Percentiles rank a stretch among this genome's conserved stretches.
phyloP scores from a whole-genome alignment of 2,888 invertebrate genomes.

The Bugulina stolonifera region DNA sequence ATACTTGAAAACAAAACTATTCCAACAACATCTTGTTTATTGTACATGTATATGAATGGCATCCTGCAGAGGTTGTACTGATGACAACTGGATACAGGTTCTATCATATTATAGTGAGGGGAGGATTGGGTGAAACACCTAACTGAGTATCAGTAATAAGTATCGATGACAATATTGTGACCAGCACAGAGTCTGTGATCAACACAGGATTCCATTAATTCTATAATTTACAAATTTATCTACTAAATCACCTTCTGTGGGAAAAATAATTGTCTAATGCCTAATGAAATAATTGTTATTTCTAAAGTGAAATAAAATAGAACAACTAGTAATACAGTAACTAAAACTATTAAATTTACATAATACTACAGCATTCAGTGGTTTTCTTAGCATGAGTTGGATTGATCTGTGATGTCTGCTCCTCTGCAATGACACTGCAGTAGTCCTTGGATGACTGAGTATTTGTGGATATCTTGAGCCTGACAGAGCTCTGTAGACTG shows the following conservation, averaged over 20 bases:
- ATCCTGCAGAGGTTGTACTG: no score
- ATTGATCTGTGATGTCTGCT: background rate
- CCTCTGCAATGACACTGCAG: slow-evolving; percentile 12
- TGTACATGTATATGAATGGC: background rate
- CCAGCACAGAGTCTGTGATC: background rate
- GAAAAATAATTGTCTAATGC: no score
- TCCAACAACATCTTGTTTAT: background rate
- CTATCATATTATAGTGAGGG: no score
- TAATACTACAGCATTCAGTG: slow-evolving; percentile 2
- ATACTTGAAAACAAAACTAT: no score
- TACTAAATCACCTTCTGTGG: no score
- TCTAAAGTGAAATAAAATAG: no score
- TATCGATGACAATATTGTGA: background rate
- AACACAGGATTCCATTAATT: no score
- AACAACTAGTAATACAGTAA: no score
- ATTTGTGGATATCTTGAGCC: slow-evolving; percentile 14
- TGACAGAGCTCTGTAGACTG: slow-evolving; percentile 3
- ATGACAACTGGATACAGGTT: no score
- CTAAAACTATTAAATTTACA: background rate
- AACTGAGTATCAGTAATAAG: background rate
- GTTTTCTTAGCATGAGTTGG: background rate
- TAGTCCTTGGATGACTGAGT: background rate
- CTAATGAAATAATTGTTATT: no score
- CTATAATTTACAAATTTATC: no score
- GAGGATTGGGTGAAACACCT: background rate